Percentiles rank a stretch among this genome's conserved stretches.
phyloP scores from a whole-genome alignment of 2,797 vertebrate genomes.

The Eremophila alpestris region DNA sequence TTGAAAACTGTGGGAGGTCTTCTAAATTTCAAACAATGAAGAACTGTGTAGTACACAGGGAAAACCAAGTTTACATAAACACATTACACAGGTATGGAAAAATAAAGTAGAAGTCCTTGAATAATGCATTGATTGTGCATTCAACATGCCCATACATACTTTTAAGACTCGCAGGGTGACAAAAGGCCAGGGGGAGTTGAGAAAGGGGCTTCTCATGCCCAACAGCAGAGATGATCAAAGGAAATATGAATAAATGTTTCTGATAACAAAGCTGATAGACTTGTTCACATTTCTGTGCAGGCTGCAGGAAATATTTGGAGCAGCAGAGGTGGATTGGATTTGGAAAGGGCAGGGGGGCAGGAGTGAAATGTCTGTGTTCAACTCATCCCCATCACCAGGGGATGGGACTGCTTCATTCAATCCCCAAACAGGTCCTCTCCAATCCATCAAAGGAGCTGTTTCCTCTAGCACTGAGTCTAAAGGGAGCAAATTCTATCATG shows the following conservation, averaged over 20 bases:
- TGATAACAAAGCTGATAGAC: slow-evolving; percentile 80
- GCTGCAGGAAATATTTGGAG: slow-evolving; percentile 82
- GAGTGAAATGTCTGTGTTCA: slow-evolving; percentile 82
- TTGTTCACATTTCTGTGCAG: slow-evolving; percentile 84
- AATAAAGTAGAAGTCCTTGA: slow-evolving; percentile 78
- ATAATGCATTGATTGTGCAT: slow-evolving; percentile 99
- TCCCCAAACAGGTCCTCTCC: slow-evolving; percentile 69
- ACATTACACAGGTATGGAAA: slow-evolving; percentile 85
- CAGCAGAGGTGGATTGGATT: slow-evolving; percentile 81
- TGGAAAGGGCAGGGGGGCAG: slow-evolving; percentile 57
- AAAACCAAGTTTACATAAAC: slow-evolving; percentile 77
- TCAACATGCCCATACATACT: slow-evolving; percentile 84
- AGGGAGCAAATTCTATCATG: slow-evolving; percentile 62
- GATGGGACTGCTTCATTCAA: slow-evolving; percentile 77
- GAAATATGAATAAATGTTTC: slow-evolving; percentile 74
- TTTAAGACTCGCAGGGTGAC: slow-evolving; percentile 86
- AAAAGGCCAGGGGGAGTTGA: slow-evolving; percentile 69
- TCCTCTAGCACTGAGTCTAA: slow-evolving; percentile 48
- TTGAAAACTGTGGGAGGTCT: slow-evolving; percentile 79
- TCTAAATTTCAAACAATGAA: slow-evolving; percentile 91
- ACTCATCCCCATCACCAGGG: slow-evolving; percentile 82
- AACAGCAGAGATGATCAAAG: slow-evolving; percentile 75
- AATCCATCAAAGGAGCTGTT: slow-evolving; percentile 68
- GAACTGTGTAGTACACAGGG: slow-evolving; percentile 80
- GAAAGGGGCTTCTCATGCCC: slow-evolving; percentile 73